phyloP scores from a whole-genome alignment of 2,888 invertebrate species.

The Timema cristinae region DNA sequence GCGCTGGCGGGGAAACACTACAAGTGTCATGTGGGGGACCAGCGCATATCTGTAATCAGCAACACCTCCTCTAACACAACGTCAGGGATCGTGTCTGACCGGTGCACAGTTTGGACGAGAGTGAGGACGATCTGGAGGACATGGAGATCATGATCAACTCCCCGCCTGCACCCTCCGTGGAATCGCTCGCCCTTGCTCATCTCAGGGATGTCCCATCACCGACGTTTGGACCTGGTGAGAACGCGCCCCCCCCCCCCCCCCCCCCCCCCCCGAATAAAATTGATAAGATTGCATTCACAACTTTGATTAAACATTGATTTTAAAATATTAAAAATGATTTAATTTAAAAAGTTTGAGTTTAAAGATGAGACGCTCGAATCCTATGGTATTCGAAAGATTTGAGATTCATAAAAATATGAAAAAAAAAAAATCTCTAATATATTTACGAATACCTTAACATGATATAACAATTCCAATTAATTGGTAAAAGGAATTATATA shows the following conservation, averaged over 20 bases:
- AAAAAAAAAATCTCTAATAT: no score
- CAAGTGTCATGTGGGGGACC: constrained; percentile 63
- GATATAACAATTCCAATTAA: no score
- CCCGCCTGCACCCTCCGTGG: constrained; percentile 80
- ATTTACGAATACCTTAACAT: no score
- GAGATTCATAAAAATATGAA: no score
- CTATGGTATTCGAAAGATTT: no score
- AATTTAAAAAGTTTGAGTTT: not conserved
- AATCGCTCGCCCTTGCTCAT: constrained; percentile 77
- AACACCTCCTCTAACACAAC: constrained; percentile 96
- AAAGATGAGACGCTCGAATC: no score
- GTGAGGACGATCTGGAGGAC: constrained; percentile 49
- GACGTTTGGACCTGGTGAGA: not conserved
- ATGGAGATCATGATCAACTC: constrained; percentile 77
- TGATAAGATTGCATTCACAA: not conserved
- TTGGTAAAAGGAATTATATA: no score
- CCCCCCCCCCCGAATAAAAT: constrained; percentile 21
- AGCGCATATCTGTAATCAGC: constrained; percentile 85
- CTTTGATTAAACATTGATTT: not conserved
- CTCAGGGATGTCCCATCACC: constrained; percentile 57
- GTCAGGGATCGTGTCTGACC: constrained; percentile 93
- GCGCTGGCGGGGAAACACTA: constrained; percentile 24
- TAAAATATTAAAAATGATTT: not conserved
- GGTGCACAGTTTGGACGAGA: constrained; percentile 93
- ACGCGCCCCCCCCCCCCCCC: constrained; percentile 6